These are phyloP conservation scores for Rhinolophus ferrumequinum DNA, from an alignment of 2,113 vertebrate species.

Conservation along the genomic window DNA sequence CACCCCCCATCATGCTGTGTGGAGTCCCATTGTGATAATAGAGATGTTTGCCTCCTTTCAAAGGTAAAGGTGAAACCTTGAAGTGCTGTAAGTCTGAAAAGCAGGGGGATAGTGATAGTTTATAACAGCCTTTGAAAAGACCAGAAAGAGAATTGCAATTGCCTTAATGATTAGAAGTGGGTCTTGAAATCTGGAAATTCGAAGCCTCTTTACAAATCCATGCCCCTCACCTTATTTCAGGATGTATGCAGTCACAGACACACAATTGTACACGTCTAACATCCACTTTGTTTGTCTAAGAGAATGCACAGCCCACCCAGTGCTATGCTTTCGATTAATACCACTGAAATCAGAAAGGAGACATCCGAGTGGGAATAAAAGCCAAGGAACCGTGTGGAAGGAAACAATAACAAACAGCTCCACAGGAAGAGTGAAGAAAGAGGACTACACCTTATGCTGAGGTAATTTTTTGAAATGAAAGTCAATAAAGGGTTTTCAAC, in stretches of 20 bases:
- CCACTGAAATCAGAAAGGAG: constrained; percentile 62
- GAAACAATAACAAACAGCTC: not conserved
- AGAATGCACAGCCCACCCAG: not conserved
- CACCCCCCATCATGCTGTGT: not conserved
- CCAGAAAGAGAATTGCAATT: constrained; percentile 70
- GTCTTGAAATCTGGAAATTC: constrained; percentile 66
- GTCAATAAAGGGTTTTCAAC: not conserved
- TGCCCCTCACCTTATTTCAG: constrained; percentile 52
- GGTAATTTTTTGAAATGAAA: constrained; percentile 8
- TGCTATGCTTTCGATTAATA: constrained; percentile 67
- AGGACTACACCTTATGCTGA: not conserved
- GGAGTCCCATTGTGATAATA: constrained; percentile 51
- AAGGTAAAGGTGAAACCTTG: constrained; percentile 32
- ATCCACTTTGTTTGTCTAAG: constrained; percentile 2
- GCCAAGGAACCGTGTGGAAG: not conserved
- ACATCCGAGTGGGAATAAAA: constrained; percentile 28
- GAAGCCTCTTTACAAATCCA: constrained; percentile 73
- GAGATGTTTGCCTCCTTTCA: constrained; percentile 61
- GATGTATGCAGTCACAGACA: constrained; percentile 36
- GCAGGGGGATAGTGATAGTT: constrained; percentile 36
- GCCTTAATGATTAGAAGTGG: constrained; percentile 69
- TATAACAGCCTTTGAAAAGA: constrained; percentile 68
- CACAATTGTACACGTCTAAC: constrained; percentile 50
- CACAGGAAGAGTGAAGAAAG: not conserved
- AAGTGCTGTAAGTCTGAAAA: constrained; percentile 62